A percentile compares a stretch with the other conserved stretches of the same genome.
These are phyloP conservation scores for Empidonax alnorum DNA, from an alignment of 2,113 vertebrate genomes.

Conservation along the genomic window DNA sequence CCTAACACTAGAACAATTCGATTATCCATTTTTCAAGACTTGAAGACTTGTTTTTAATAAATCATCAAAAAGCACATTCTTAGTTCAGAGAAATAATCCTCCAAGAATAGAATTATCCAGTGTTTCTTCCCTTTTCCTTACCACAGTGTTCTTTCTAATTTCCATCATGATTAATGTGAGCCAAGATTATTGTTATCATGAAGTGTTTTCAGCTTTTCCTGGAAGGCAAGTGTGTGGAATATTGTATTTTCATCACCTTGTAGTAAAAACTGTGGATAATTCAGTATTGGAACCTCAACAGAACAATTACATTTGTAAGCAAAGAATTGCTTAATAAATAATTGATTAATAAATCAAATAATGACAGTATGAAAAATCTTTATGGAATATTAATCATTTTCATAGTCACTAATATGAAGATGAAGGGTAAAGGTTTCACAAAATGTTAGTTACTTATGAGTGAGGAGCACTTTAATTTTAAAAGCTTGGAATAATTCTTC, in stretches of 20 bases:
- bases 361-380: background rate
- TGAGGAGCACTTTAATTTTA: background rate
- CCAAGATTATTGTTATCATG: background rate
- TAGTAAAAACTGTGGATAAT: background rate
- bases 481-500: background rate
- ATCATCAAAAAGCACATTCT: background rate
- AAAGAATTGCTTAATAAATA: background rate
- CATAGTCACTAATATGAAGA: background rate
- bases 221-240: background rate
- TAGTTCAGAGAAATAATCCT: background rate
- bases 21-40: slow-evolving; percentile 24
- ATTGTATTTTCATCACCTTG: background rate
- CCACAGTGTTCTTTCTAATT: background rate
- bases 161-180: background rate
- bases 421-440: background rate
- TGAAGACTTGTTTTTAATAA: background rate
- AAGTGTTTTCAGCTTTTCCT: slow-evolving; percentile 31
- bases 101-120: background rate
- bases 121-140: slow-evolving; percentile 20
- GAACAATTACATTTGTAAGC: background rate
- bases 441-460: background rate
- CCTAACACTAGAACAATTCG: slow-evolving; percentile 7
- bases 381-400: background rate
- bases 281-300: slow-evolving; percentile 13
- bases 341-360: background rate